Evolutionary conservation across 2,888 invertebrate species (phyloP).

Genomic region (Apamea epomidion): DNA sequence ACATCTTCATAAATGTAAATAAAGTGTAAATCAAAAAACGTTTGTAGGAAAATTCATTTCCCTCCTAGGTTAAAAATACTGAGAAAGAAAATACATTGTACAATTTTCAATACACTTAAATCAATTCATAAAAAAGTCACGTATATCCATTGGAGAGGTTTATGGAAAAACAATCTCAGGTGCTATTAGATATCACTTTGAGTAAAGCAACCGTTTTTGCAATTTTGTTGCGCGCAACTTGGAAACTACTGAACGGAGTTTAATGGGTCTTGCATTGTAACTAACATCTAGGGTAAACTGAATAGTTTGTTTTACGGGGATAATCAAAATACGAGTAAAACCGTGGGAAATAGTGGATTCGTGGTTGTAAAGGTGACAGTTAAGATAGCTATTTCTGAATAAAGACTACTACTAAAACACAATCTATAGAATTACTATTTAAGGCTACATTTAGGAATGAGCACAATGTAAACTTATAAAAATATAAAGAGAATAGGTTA

Average conservation of each 20-base stretch:
- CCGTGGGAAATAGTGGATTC: neutral
- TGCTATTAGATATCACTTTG: constrained; percentile 48
- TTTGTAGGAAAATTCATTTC: neutral
- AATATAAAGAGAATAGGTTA: neutral
- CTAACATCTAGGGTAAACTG: constrained; percentile 33
- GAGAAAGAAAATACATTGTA: constrained; percentile 21
- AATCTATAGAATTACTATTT: neutral
- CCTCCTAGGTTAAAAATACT: neutral
- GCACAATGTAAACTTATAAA: neutral
- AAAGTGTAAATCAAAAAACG: neutral
- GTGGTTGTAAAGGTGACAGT: neutral
- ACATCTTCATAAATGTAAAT: neutral
- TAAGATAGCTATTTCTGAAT: neutral
- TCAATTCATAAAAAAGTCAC: constrained; percentile 20
- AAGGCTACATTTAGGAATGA: neutral
- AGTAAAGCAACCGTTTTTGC: constrained; percentile 45
- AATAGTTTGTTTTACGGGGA: constrained; percentile 37
- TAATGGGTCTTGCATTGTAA: constrained; percentile 58
- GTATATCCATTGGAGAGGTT: constrained; percentile 19
- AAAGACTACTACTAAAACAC: neutral
- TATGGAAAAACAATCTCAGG: constrained; percentile 33
- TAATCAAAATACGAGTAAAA: constrained; percentile 20
- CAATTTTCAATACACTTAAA: neutral
- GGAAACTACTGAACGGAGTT: constrained; percentile 57
- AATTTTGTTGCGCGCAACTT: constrained; percentile 62